A percentile compares a stretch with the other conserved stretches of the same genome.
Conservation (phyloP, 2,113 vertebrate species). For the Thunnus maccoyii region DNA sequence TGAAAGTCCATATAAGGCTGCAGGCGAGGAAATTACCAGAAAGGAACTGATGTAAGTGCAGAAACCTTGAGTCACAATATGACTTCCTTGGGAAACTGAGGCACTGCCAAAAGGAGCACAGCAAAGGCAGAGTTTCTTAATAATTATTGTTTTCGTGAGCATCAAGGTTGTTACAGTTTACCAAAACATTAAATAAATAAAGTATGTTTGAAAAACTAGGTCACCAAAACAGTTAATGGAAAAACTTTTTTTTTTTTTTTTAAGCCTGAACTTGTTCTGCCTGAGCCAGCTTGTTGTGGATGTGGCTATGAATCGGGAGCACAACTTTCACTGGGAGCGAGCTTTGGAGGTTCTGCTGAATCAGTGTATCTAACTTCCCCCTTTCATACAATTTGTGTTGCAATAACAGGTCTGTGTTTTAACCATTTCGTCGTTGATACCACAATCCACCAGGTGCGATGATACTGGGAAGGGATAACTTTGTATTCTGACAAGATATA, state of each 20-base stretch:
- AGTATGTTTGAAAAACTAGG: not conserved
- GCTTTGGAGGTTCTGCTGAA: constrained; percentile 42
- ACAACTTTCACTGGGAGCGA: constrained; percentile 31
- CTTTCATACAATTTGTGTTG: not conserved
- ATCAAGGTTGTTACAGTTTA: constrained; percentile 15
- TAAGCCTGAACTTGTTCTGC: not conserved
- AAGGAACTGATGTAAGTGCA: constrained; percentile 90
- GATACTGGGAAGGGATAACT: not conserved
- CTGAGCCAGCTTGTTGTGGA: not conserved
- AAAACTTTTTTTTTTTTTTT: constrained; percentile 10
- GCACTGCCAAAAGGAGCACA: constrained; percentile 79
- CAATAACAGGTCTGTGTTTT: not conserved
- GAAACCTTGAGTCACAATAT: constrained; percentile 93
- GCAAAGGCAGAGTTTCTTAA: constrained; percentile 50
- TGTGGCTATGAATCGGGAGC: not conserved
- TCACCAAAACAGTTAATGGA: not conserved
- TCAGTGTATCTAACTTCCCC: constrained; percentile 38
- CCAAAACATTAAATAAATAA: constrained; percentile 15
- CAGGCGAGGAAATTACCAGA: constrained; percentile 90
- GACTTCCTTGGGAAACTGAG: constrained; percentile 86
- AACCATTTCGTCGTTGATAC: not conserved
- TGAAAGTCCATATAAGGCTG: constrained; percentile 96
- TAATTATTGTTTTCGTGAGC: constrained; percentile 44
- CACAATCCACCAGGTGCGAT: not conserved
- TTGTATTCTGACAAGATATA: not conserved